Conservation (phyloP, 2,888 invertebrate species). For the Lasioglossum malachurum region DNA sequence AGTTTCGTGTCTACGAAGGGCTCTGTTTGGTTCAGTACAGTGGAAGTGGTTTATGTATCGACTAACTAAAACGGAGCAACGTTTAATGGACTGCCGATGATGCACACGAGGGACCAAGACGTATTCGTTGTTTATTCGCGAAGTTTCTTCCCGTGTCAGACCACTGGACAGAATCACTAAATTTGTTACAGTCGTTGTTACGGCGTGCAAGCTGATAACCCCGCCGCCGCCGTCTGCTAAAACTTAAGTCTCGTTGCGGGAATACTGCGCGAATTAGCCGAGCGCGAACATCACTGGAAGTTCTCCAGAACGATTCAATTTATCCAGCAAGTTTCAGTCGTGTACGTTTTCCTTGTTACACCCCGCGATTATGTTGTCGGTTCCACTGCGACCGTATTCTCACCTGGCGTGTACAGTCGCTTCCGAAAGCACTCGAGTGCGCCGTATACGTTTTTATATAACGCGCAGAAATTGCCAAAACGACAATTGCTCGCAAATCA, state of each 20-base stretch:
- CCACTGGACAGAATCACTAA: constrained; percentile 26
- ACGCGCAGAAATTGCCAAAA: too few relatives aligned
- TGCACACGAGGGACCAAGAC: neutral
- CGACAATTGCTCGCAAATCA: too few relatives aligned
- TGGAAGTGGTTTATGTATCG: neutral
- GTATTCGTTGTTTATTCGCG: neutral
- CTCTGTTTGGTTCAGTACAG: neutral
- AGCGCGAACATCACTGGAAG: constrained; percentile 19
- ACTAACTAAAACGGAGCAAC: neutral
- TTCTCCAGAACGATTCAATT: constrained; percentile 26
- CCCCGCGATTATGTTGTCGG: constrained; percentile 5
- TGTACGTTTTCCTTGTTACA: constrained; percentile 19
- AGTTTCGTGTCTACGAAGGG: neutral
- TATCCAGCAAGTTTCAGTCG: neutral
- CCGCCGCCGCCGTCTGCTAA: constrained; percentile 1
- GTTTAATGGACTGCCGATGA: neutral
- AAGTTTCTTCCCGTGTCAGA: neutral
- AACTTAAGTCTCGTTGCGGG: constrained; percentile 20
- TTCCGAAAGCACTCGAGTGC: neutral
- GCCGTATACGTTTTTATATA: too few relatives aligned
- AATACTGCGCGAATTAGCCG: constrained; percentile 25
- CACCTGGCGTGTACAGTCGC: neutral
- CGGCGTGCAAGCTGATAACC: constrained; percentile 14
- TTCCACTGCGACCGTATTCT: neutral
- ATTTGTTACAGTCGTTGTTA: constrained; percentile 18